Percentiles rank a stretch among this genome's conserved stretches.
phyloP scores from a whole-genome alignment of 2,888 invertebrate species.

The Hypercompe scribonia region DNA sequence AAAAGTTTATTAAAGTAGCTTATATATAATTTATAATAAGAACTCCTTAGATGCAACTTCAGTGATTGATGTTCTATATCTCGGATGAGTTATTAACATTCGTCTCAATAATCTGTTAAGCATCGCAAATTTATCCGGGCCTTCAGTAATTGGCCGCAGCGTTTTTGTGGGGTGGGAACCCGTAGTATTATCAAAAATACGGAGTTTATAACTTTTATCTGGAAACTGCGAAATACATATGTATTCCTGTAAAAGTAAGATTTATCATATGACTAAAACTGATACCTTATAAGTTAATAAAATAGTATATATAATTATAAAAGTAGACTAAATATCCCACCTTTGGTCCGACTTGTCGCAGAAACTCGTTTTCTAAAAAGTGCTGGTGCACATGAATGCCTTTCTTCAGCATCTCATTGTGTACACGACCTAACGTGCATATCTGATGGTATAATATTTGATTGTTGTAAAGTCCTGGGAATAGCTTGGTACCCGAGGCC shows the following conservation, averaged over 20 bases:
- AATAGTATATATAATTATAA: not conserved
- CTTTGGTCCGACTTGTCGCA: slow-evolving; percentile 36
- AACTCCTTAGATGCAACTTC: slow-evolving; percentile 62
- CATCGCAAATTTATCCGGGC: slow-evolving; percentile 45
- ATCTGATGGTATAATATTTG: slow-evolving; percentile 66
- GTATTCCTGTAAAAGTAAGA: slow-evolving; percentile 12
- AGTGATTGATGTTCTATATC: slow-evolving; percentile 60
- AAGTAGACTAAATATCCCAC: slow-evolving; percentile 32
- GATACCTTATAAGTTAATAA: no score
- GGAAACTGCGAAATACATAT: slow-evolving; percentile 21
- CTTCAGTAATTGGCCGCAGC: slow-evolving; percentile 27
- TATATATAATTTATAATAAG: slow-evolving; percentile 42
- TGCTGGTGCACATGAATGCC: slow-evolving; percentile 49
- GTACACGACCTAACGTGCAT: slow-evolving; percentile 57
- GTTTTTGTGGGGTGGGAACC: slow-evolving; percentile 34
- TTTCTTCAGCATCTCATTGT: slow-evolving; percentile 56
- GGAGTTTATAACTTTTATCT: slow-evolving; percentile 39
- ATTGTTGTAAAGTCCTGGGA: slow-evolving; percentile 59
- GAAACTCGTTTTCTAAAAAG: slow-evolving; percentile 55
- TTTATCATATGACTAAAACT: no score
- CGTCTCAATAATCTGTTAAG: slow-evolving; percentile 55
- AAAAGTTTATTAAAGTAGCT: not conserved
- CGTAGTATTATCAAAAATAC: slow-evolving; percentile 37
- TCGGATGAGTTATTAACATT: slow-evolving; percentile 67
- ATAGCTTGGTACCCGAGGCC: slow-evolving; percentile 59